Base-by-base conservation (phyloP, 2,888 invertebrate species). In the Cerceris ruficornis region DNA sequence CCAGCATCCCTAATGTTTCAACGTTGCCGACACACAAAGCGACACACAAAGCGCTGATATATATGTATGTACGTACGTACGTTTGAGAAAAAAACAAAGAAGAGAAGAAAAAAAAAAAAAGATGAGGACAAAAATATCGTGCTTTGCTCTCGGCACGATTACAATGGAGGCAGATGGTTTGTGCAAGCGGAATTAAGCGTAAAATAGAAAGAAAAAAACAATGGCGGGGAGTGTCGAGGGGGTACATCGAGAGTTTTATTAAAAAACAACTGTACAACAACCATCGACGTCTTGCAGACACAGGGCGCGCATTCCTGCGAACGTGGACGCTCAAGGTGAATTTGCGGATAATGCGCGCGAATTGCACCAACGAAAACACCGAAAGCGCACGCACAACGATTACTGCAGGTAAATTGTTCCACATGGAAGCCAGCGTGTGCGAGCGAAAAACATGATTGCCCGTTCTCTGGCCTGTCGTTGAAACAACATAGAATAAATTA, bases 161-260 rank as follows among this genome's bases (percentile, higher is more conserved):
- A 49, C 9, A 41, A 58, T 52, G 54, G 39, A 59, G 61, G 52
- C 14, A 50, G 52, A 55, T 60, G 9, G 50, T 62, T 60, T 71
- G 66, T 71, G 71, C 66, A 67, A 61, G 71, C 71, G 28, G 61
- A 57, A 61, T 70, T 49, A 75, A 75, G 75, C 75, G 15, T 55
- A 70, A n/a, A 50, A n/a, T 50, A n/a, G n/a, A 50, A 11, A 64
- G 28, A 43, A 17, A 59, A 39, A 49, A n/a, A 14, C 41, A 50
- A 49, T 43, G 43, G 46, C 42, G 4, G 28, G 28, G 28, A 28
- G 62, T 59, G 62, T 46, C 13, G 62, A 58, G 14, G 7, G 49
- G 14, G 42, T 54, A 81, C 76, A 75, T 74, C 60, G 71, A 83
- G 62, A 75, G 81, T 69, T 84, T 84, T 84, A 84, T 84, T 84